These are phyloP conservation scores for Rousettus madagascariensis DNA, from an alignment of 2,797 vertebrate species.

Conservation along the genomic window DNA sequence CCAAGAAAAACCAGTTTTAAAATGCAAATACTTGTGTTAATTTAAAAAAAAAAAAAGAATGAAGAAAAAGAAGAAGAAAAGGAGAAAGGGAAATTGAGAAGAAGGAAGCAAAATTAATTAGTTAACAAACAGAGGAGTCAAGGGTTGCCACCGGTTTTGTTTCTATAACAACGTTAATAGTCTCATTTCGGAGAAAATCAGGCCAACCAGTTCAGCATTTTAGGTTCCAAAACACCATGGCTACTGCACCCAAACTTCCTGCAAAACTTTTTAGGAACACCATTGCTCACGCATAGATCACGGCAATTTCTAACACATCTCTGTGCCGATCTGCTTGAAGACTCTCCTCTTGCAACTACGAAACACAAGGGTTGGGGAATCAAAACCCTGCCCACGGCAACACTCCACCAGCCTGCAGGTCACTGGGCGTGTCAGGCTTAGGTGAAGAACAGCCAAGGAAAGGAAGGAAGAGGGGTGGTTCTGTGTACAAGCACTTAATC, in stretches of 20 bases:
- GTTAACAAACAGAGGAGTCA: background rate
- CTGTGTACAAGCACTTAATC: background rate
- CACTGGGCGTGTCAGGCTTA: background rate
- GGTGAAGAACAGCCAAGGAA: background rate
- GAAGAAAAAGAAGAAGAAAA: background rate
- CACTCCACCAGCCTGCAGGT: background rate
- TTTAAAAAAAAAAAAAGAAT: background rate
- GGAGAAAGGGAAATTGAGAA: background rate
- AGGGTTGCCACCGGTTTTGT: background rate
- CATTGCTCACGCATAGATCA: background rate
- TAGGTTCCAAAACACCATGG: background rate
- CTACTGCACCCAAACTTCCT: background rate
- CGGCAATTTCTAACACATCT: background rate
- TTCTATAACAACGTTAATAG: background rate
- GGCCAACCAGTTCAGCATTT: background rate
- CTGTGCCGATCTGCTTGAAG: background rate
- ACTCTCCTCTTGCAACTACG: background rate
- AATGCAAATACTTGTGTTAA: background rate
- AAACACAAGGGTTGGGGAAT: background rate
- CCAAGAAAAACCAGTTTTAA: background rate
- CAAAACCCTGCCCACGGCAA: background rate
- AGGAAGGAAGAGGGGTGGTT: background rate
- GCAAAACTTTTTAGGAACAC: background rate
- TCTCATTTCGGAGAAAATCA: background rate
- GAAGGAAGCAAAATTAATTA: background rate